These are phyloP conservation scores for Micromussa lordhowensis DNA, from an alignment of 92 coral and sea anemone species.

Conservation along the genomic window DNA sequence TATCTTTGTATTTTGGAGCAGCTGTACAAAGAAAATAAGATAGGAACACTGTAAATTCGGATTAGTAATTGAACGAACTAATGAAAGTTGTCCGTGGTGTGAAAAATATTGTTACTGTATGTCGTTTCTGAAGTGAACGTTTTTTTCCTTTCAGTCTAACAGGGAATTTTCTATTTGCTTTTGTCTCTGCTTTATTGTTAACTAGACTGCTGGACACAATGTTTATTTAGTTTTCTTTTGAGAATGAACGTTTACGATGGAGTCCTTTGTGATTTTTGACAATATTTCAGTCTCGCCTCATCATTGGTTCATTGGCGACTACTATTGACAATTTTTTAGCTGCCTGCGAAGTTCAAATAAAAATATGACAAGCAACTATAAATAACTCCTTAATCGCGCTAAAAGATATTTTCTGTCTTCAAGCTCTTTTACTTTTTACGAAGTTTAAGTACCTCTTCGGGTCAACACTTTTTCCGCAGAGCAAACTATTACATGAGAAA, in stretches of 20 bases:
- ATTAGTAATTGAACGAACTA: not conserved
- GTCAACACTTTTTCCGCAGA: slow-evolving; percentile 3
- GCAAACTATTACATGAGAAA: slow-evolving; percentile 40
- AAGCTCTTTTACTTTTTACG: not conserved
- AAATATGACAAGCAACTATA: not conserved
- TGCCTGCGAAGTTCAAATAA: not conserved
- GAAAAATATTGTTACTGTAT: not conserved
- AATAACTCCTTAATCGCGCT: not conserved
- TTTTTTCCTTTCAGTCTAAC: not conserved
- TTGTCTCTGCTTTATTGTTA: slow-evolving; percentile 18
- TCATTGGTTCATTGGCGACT: slow-evolving; percentile 26
- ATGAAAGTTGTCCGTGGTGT: not conserved
- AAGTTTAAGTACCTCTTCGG: not conserved
- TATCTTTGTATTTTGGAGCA: not conserved
- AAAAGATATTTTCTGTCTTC: not conserved
- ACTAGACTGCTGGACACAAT: not conserved
- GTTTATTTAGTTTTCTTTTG: slow-evolving; percentile 35
- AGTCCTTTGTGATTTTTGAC: slow-evolving; percentile 3
- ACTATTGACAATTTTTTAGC: slow-evolving; percentile 34
- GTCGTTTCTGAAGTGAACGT: not conserved
- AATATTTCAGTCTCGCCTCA: not conserved
- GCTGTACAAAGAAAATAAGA: not conserved
- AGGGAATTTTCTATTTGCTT: not conserved
- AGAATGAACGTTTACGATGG: not conserved
- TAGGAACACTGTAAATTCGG: not conserved